Base-by-base conservation (phyloP, 2,113 vertebrate genomes). In the Callaeas wilsoni region DNA sequence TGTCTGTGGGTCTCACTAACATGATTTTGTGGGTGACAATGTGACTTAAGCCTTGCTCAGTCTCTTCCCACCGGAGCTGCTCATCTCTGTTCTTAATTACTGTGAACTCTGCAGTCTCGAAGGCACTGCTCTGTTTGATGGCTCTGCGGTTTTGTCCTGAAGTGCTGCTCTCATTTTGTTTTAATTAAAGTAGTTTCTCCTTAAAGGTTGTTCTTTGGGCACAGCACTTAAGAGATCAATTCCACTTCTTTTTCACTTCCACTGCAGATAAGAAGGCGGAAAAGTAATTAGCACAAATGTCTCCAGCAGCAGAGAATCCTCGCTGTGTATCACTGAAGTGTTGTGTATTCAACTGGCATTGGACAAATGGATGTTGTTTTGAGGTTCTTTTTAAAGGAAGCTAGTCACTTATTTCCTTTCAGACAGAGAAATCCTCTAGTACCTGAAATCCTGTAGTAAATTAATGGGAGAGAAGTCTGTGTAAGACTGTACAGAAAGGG, bases 171-270 rank as follows among this genome's bases (percentile, higher is more conserved):
- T 95, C 42, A 17, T 77, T 59, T 82, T 67, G 23, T 32, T 90
- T 91, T 95, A 91, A 91, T 95, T 96, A 71, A 87, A 87, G 44
- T 62, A 46, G 13, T 77, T 94, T 70, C 67, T 77, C 71, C 71
- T 94, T 79, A 93, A 94, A 91, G 37, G 30, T 44, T 88, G 70
- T 87, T 87, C 53, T 83, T 83, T 23, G 23, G 50, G 64, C 55
- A 78, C 29, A 67, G 63, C n/a, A 52, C 46, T 90, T 74, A 49
- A 80, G 75, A 88, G 84, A 91, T 96, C 91, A 74, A 30, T 96
- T 96, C 63, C 42, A 63, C 49, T 96, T 87, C 30, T 78, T 84
- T 84, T 80, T 49, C 65, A 10, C 46, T 87, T 79, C 84, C 86
- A 49, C 44, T 60, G 57, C 29, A 50, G 71, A 65, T 86, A 59